phyloP scores from a whole-genome alignment of 2,113 vertebrate genomes.

The Pteruthius melanotis region DNA sequence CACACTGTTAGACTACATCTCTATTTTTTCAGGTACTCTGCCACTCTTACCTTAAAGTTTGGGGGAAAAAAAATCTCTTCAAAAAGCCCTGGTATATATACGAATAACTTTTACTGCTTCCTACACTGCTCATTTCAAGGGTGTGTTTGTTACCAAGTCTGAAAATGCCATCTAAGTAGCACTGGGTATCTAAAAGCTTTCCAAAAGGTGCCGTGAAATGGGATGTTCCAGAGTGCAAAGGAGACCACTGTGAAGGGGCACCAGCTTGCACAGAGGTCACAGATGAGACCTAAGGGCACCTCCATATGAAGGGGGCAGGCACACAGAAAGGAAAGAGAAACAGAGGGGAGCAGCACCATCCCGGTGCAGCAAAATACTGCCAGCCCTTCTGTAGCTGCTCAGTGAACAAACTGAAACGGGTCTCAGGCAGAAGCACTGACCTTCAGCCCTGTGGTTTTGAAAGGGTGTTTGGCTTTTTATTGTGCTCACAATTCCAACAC shows the following conservation, averaged over 20 bases:
- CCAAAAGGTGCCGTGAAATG: background rate
- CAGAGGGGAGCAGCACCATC: background rate
- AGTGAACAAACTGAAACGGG: background rate
- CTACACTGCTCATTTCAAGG: background rate
- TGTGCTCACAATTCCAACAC: background rate
- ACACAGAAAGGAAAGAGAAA: background rate
- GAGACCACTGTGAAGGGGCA: rapidly evolving
- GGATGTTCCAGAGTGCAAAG: background rate
- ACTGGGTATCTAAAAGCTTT: background rate
- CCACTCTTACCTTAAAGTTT: background rate
- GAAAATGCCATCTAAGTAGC: background rate
- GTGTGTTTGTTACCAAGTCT: background rate
- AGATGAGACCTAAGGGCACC: background rate
- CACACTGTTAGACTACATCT: background rate
- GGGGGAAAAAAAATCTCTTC: rapidly evolving
- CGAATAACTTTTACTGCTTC: background rate
- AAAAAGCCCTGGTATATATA: background rate
- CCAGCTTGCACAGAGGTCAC: background rate
- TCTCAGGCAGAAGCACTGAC: background rate
- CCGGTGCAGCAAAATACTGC: background rate
- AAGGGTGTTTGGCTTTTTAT: background rate
- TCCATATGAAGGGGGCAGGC: background rate
- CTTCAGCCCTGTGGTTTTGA: background rate
- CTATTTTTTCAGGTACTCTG: background rate
- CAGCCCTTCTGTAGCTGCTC: background rate